A percentile compares a stretch with the other conserved stretches of the same genome.
phyloP scores from a whole-genome alignment of 2,113 vertebrate species.

The Seriola quinqueradiata region DNA sequence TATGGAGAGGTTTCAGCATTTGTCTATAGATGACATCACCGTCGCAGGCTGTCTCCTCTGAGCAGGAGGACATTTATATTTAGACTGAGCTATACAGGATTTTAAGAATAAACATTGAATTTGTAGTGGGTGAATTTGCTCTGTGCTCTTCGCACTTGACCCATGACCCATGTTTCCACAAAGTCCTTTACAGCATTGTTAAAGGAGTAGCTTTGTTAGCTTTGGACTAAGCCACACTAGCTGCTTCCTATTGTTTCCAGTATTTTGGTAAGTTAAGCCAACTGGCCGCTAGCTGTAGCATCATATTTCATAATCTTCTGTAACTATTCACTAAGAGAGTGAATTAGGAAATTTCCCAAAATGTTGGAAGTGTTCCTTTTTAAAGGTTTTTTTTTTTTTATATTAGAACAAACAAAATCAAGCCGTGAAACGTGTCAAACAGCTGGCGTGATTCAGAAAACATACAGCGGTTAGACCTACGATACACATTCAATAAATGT shows the following conservation, averaged over 20 bases:
- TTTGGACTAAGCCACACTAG: background rate
- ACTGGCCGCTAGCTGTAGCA: background rate
- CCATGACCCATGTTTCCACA: background rate
- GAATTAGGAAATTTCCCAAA: background rate
- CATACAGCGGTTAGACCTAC: background rate
- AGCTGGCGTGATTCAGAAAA: background rate
- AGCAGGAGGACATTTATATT: background rate
- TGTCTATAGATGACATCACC: slow-evolving; percentile 12
- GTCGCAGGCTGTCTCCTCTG: background rate
- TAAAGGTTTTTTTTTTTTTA: too few species aligned
- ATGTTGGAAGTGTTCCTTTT: background rate
- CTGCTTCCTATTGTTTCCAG: background rate
- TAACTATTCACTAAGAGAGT: background rate
- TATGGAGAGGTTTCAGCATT: background rate
- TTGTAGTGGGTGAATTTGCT: background rate
- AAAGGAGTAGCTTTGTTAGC: background rate
- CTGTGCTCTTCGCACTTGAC: background rate
- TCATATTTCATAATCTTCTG: background rate
- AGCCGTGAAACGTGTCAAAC: background rate
- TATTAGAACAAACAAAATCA: too few species aligned
- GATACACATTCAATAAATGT: background rate
- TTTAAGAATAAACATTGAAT: background rate
- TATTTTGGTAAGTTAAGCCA: background rate
- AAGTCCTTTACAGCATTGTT: background rate
- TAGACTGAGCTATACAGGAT: background rate